phyloP scores from a whole-genome alignment of 2,113 vertebrate species.

The Phodopus roborovskii region DNA sequence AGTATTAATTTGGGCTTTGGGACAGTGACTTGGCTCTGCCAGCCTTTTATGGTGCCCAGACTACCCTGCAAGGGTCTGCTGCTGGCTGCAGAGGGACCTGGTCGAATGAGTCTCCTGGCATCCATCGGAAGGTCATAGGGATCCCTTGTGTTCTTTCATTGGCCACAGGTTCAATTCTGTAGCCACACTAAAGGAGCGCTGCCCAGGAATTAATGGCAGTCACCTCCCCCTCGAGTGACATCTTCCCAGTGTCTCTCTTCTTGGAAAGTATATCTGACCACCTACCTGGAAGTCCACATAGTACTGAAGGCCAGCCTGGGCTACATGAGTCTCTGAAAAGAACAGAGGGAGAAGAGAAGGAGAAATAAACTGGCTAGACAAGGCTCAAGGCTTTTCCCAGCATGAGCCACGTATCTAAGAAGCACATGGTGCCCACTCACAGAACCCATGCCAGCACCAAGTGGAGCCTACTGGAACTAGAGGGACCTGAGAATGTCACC shows the following conservation, averaged over 20 bases:
- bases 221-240: neutral
- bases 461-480: neutral
- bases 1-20: neutral
- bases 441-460: neutral
- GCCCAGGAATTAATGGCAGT: neutral
- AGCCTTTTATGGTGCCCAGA: neutral
- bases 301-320: neutral
- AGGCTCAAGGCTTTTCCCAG: constrained; percentile 19
- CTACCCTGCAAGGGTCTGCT: neutral
- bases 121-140: neutral
- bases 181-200: neutral
- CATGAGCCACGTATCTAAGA: neutral
- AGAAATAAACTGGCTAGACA: neutral
- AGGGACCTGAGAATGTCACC: neutral
- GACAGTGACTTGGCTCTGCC: neutral
- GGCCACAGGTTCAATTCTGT: neutral
- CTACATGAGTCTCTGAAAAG: neutral
- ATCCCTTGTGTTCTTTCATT: neutral
- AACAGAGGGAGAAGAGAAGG: neutral
- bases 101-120: neutral
- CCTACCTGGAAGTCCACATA: neutral
- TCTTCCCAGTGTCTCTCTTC: neutral
- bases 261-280: neutral
- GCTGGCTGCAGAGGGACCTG: neutral
- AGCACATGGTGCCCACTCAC: neutral